These are phyloP conservation scores for Glossophaga mutica DNA, from an alignment of 2,797 vertebrate species.

Conservation along the genomic window DNA sequence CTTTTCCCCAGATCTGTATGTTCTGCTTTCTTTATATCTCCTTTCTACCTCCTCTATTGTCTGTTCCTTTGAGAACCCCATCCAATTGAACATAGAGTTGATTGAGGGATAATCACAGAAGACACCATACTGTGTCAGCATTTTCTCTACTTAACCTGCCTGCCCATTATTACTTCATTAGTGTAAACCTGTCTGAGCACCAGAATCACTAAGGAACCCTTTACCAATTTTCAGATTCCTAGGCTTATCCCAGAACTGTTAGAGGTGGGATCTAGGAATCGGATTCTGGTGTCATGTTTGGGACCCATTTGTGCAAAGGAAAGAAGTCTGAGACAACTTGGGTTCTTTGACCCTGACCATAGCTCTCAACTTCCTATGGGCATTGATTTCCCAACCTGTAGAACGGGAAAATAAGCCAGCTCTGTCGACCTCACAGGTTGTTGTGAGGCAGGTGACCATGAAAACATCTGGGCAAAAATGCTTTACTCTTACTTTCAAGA, in stretches of 20 bases:
- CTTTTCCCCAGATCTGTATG: background rate
- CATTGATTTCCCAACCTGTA: background rate
- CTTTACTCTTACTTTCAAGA: background rate
- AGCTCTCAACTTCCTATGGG: background rate
- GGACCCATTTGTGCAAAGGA: background rate
- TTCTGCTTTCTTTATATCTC: background rate
- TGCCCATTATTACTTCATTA: background rate
- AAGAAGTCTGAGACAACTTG: background rate
- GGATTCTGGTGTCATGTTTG: background rate
- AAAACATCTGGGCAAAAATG: background rate
- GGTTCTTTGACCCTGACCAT: background rate
- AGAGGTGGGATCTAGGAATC: background rate
- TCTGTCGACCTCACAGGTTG: background rate
- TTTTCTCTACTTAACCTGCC: background rate
- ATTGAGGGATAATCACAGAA: background rate
- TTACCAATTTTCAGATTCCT: background rate
- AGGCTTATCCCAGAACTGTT: background rate
- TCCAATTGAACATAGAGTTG: background rate
- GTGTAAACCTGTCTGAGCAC: background rate
- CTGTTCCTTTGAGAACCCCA: background rate
- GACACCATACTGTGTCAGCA: background rate
- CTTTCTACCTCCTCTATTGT: background rate
- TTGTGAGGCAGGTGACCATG: background rate
- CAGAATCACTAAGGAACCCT: background rate
- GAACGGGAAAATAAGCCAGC: background rate